Conservation (phyloP, 2,797 vertebrate species). For the Syngnathus rostellatus region DNA sequence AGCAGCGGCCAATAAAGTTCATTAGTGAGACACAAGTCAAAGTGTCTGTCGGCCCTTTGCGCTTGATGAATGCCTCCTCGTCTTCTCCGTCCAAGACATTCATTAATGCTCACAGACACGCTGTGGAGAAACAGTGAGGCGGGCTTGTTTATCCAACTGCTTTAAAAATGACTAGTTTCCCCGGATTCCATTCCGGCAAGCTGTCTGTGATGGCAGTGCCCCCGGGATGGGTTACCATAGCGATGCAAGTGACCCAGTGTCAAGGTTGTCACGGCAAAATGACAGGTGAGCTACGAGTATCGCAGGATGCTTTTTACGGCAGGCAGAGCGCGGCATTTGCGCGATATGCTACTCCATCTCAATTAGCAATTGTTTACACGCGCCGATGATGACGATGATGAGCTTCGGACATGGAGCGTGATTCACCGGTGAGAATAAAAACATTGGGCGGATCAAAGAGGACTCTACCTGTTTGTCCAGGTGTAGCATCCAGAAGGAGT, state of each 20-base stretch:
- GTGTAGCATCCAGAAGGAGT: conserved; percentile 84
- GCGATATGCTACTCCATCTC: neutral
- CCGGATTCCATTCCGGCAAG: conserved; percentile 42
- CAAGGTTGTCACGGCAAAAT: conserved; percentile 52
- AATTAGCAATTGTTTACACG: conserved; percentile 19
- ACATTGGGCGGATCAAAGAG: neutral
- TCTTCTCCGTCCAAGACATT: conserved; percentile 32
- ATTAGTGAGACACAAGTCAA: conserved; percentile 56
- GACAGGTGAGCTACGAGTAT: conserved; percentile 53
- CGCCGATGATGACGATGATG: conserved; percentile 13
- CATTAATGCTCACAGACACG: conserved; percentile 33
- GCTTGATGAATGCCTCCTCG: conserved; percentile 40
- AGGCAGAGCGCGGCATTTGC: conserved; percentile 19
- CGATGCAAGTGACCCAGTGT: conserved; percentile 53
- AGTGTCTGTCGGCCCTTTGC: conserved; percentile 50
- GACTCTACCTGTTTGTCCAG: conserved; percentile 52
- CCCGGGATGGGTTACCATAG: conserved; percentile 53
- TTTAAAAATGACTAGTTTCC: conserved; percentile 44
- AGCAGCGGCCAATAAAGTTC: conserved; percentile 46
- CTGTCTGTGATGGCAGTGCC: conserved; percentile 44
- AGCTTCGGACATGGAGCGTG: neutral
- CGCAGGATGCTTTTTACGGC: conserved; percentile 45
- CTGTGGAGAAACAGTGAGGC: neutral
- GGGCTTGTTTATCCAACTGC: conserved; percentile 15
- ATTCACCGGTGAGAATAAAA: too few species aligned